These are phyloP conservation scores for Falco berigora DNA, from an alignment of 2,797 vertebrate genomes.

Conservation along the genomic window DNA sequence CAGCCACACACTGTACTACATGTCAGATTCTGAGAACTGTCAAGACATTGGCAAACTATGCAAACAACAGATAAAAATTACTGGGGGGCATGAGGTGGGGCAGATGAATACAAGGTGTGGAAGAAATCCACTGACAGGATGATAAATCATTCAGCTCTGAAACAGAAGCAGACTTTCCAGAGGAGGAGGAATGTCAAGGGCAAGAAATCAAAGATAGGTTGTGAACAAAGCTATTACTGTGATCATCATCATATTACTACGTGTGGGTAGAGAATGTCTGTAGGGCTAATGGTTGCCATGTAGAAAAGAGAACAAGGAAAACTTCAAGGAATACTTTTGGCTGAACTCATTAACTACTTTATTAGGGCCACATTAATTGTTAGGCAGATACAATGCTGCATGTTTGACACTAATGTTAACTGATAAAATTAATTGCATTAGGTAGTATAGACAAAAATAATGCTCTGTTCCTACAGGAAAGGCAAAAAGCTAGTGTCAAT, in stretches of 20 bases:
- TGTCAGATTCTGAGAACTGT: neutral
- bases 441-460: neutral
- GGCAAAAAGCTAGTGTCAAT: neutral
- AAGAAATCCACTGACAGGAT: constrained; percentile 1
- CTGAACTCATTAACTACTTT: neutral
- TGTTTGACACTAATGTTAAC: neutral
- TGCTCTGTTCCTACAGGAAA: neutral
- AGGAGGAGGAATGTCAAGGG: constrained; percentile 16
- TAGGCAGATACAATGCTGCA: neutral
- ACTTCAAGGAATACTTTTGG: neutral
- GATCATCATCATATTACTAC: neutral
- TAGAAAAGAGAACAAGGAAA: neutral
- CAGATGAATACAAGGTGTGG: neutral
- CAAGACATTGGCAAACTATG: neutral
- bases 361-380: neutral
- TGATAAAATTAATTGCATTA: neutral
- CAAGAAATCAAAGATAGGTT: constrained; percentile 19
- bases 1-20: neutral
- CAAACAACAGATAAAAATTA: neutral
- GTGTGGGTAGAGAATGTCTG: neutral
- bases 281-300: neutral
- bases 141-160: constrained; percentile 14
- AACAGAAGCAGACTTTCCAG: neutral
- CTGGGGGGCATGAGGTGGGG: neutral
- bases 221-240: neutral